phyloP scores from a whole-genome alignment of 2,797 vertebrate genomes.

The Macroramphosus scolopax region DNA sequence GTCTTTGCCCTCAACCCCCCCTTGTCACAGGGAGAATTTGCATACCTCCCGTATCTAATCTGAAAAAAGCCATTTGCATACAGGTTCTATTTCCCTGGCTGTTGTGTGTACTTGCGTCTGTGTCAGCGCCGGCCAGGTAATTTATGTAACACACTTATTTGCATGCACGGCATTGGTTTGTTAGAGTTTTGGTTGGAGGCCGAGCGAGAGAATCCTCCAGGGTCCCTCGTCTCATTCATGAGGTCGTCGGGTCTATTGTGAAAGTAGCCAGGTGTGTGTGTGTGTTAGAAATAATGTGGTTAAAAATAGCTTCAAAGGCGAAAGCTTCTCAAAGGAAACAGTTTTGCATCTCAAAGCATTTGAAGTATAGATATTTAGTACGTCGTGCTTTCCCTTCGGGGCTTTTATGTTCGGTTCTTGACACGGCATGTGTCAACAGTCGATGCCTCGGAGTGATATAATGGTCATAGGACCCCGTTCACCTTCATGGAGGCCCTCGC shows the following conservation, averaged over 20 bases:
- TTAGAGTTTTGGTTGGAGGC: conserved; percentile 48
- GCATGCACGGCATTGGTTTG: conserved; percentile 60
- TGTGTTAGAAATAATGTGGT: conserved; percentile 44
- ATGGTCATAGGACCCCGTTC: conserved; percentile 6
- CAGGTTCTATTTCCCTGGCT: conserved; percentile 65
- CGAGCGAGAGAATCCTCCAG: conserved; percentile 32
- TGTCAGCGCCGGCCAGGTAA: conserved; percentile 56
- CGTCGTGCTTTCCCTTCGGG: conserved; percentile 7
- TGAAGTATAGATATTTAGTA: not conserved
- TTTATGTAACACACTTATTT: conserved; percentile 65
- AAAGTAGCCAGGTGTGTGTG: conserved; percentile 52
- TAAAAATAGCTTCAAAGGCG: conserved; percentile 29
- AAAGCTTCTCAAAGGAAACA: conserved; percentile 23
- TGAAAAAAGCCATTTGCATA: conserved; percentile 74
- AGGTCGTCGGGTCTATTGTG: conserved; percentile 33
- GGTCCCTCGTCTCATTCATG: conserved; percentile 40
- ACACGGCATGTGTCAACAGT: conserved; percentile 8
- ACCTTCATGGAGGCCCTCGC: conserved; percentile 17
- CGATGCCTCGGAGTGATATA: conserved; percentile 9
- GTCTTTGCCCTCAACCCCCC: conserved; percentile 35
- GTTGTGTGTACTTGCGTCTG: conserved; percentile 50
- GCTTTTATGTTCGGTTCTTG: conserved; percentile 9
- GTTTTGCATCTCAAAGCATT: conserved; percentile 10
- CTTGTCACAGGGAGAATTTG: conserved; percentile 57
- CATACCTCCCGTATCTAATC: conserved; percentile 72